Evolutionary conservation across 2,888 invertebrate genomes (phyloP).

Genomic region (Phengaris arion): DNA sequence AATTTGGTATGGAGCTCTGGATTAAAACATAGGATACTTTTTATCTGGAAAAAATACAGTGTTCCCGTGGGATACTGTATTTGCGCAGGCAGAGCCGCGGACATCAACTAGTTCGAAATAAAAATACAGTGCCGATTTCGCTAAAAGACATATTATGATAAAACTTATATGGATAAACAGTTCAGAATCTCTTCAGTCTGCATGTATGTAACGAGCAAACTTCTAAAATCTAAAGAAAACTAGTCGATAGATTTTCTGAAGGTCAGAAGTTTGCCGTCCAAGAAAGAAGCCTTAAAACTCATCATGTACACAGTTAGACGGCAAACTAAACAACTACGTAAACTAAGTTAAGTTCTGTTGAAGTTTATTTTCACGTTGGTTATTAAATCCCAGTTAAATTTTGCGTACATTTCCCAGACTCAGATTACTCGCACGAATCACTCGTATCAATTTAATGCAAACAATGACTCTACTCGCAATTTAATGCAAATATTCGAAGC

Average conservation of each 20-base stretch:
- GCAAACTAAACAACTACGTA: not conserved
- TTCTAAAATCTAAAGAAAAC: not conserved
- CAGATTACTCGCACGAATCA: not conserved
- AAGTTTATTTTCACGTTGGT: not conserved
- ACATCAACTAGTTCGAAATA: not conserved
- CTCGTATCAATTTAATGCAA: constrained; percentile 8
- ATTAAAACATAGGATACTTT: no score
- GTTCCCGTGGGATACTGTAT: no score
- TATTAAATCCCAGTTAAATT: not conserved
- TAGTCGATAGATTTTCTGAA: not conserved
- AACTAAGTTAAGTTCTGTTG: not conserved
- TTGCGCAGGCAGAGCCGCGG: no score
- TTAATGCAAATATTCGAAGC: not conserved
- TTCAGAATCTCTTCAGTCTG: not conserved
- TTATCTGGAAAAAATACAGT: no score
- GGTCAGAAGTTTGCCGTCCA: not conserved
- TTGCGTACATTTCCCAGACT: not conserved
- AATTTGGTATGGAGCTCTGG: no score
- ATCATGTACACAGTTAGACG: not conserved
- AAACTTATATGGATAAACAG: not conserved
- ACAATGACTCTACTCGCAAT: not conserved
- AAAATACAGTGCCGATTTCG: not conserved
- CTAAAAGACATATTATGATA: not conserved
- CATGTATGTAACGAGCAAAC: not conserved
- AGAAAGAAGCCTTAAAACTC: not conserved